These are phyloP conservation scores for Bombylius discolor DNA, from an alignment of 2,888 invertebrate genomes.

Conservation along the genomic window DNA sequence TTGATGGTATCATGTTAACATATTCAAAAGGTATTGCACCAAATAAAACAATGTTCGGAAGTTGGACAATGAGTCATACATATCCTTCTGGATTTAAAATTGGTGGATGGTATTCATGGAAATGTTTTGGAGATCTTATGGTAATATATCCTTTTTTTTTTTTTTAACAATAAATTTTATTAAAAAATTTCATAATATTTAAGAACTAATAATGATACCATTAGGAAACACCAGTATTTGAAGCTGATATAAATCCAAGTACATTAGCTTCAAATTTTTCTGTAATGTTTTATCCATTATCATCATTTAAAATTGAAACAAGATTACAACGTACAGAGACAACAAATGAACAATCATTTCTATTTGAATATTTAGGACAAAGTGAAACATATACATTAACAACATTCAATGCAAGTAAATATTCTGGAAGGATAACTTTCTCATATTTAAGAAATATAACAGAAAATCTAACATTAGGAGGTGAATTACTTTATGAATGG, in stretches of 20 bases:
- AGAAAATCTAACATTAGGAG: constrained; percentile 26
- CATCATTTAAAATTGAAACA: constrained; percentile 19
- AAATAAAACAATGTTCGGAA: constrained; percentile 25
- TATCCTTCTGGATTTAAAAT: constrained; percentile 31
- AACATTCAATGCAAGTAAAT: constrained; percentile 24
- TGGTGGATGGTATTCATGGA: constrained; percentile 29
- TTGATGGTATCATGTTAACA: constrained; percentile 30
- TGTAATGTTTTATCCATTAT: constrained; percentile 27
- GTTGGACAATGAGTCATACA: constrained; percentile 30
- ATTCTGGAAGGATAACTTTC: constrained; percentile 27
- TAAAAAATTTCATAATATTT: not conserved
- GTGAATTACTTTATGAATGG: constrained; percentile 32
- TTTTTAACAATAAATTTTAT: too few relatives aligned
- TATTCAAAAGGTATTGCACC: constrained; percentile 26
- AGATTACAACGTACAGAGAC: constrained; percentile 23
- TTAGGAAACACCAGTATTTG: constrained; percentile 30
- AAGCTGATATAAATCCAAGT: constrained; percentile 32
- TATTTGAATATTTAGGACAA: constrained; percentile 23
- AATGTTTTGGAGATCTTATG: constrained; percentile 24
- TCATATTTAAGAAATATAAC: constrained; percentile 30
- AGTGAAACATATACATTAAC: constrained; percentile 27
- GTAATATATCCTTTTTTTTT: constrained; percentile 16
- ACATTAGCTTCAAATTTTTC: constrained; percentile 30
- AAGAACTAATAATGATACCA: not conserved
- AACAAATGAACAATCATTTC: constrained; percentile 21